Conservation (phyloP, 1,140 invertebrate species). For the Nasonia giraulti region DNA sequence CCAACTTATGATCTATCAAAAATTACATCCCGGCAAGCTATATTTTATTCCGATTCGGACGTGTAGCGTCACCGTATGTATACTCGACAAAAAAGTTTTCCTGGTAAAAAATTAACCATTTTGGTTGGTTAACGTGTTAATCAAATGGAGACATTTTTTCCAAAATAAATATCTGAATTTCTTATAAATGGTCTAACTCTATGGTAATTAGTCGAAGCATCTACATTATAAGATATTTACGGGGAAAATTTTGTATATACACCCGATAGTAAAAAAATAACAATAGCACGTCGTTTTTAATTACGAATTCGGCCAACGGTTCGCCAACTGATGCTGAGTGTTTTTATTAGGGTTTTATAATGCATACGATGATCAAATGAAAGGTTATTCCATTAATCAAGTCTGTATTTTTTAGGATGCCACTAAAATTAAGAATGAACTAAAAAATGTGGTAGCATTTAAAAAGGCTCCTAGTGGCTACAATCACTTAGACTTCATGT, state of each 20-base stretch:
- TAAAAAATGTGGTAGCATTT: slow-evolving; percentile 13
- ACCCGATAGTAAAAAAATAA: too few species aligned
- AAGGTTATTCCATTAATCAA: not conserved
- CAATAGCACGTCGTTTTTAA: too few species aligned
- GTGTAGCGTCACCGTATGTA: not conserved
- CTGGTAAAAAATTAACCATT: too few species aligned
- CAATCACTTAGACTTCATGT: slow-evolving; percentile 10
- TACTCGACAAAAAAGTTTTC: not conserved
- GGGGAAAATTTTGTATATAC: too few species aligned
- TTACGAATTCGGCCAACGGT: too few species aligned
- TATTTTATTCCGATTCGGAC: not conserved
- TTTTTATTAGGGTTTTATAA: not conserved
- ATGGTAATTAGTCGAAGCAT: too few species aligned
- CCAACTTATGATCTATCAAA: not conserved
- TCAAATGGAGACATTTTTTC: too few species aligned
- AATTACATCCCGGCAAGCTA: not conserved
- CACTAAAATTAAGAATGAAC: not conserved
- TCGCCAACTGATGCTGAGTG: too few species aligned
- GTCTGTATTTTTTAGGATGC: not conserved
- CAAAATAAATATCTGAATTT: too few species aligned
- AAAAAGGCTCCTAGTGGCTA: not conserved
- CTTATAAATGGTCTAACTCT: too few species aligned
- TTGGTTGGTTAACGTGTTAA: too few species aligned
- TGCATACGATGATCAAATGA: not conserved
- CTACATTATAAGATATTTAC: too few species aligned